phyloP scores from a whole-genome alignment of 2,113 vertebrate genomes.

The Rhynchopsitta pachyrhyncha region DNA sequence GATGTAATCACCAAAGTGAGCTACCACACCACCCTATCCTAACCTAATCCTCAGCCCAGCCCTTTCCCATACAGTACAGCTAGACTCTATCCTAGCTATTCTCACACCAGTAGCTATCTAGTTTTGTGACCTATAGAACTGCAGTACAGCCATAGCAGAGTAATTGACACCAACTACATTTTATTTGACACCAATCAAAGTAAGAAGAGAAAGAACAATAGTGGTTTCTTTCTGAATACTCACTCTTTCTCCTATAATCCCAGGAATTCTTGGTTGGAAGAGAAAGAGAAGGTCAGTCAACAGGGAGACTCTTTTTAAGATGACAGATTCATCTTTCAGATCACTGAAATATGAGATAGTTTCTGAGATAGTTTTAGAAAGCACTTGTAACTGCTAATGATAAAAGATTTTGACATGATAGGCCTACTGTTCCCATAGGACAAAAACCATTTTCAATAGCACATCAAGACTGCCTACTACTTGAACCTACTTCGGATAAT shows the following conservation, averaged over 20 bases:
- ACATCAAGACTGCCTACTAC: neutral
- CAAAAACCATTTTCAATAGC: neutral
- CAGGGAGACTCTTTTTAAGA: neutral
- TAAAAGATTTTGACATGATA: neutral
- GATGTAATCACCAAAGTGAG: neutral
- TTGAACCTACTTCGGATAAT: neutral
- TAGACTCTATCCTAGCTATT: neutral
- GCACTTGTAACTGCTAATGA: neutral
- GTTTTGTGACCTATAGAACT: neutral
- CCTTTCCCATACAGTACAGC: neutral
- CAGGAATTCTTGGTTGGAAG: neutral
- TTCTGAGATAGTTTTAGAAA: neutral
- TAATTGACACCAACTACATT: neutral
- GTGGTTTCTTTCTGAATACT: neutral
- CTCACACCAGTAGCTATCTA: neutral
- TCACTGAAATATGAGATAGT: neutral
- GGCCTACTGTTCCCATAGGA: neutral
- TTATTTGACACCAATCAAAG: neutral
- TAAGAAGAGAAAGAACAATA: neutral
- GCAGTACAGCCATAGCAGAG: neutral
- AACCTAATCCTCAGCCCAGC: neutral
- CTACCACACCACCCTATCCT: neutral
- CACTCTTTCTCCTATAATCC: neutral
- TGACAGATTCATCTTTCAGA: neutral
- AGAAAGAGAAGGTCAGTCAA: neutral